Conservation (phyloP, 2,113 vertebrate species). For the Otus sunia region DNA sequence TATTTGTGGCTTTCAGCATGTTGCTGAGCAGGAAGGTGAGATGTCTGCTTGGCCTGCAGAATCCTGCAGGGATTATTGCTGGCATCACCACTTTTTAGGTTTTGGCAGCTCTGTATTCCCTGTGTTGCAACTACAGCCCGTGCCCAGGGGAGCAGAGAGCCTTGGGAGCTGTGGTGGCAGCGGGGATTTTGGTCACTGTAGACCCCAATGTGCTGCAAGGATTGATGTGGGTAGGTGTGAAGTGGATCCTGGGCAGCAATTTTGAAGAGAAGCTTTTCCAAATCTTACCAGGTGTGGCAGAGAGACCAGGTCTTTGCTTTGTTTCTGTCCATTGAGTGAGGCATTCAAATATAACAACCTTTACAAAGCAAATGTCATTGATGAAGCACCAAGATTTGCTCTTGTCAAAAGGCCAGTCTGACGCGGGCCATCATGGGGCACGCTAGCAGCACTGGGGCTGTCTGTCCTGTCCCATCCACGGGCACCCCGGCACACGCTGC, state of each 20-base stretch:
- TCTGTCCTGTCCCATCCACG: rapidly evolving
- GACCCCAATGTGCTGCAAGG: rapidly evolving
- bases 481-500: rapidly evolving
- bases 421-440: neutral
- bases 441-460: neutral
- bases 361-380: neutral
- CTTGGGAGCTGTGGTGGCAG: neutral
- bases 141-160: neutral
- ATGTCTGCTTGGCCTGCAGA: neutral
- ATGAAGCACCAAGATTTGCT: neutral
- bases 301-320: neutral
- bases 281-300: neutral
- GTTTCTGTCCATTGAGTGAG: neutral
- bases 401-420: neutral
- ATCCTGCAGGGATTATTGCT: neutral
- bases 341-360: neutral
- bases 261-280: neutral
- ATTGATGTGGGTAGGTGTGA: neutral
- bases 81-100: neutral
- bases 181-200: rapidly evolving
- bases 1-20: neutral
- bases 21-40: neutral
- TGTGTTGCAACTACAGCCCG: neutral
- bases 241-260: neutral
- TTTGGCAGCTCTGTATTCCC: neutral